Base-by-base conservation (phyloP, 2,797 vertebrate species). In the Halcyon badia region DNA sequence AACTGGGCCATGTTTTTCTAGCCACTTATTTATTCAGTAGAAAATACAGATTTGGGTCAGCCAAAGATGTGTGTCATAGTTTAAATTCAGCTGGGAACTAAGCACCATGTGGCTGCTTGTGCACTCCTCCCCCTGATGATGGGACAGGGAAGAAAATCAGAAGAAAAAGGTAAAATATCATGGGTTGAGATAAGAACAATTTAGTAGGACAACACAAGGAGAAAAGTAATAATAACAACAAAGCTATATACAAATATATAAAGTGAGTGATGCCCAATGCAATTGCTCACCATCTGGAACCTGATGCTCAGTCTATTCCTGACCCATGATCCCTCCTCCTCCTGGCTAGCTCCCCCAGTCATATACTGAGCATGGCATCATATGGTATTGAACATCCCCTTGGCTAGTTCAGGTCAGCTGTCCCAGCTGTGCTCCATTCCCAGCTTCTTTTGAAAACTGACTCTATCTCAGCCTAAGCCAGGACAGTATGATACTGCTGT, bases 31-130 rank as follows among this genome's bases (percentile, higher is more conserved):
- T 95, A 64, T 90, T 90, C 81, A 73, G 60, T 80, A 52, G 78
- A 73, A 82, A 82, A 85, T 70, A 91, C 44, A 87, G 71, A 66
- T 96, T 85, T 94, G 82, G 71, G 33, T 87, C 64, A 82, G 51
- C 37, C 48, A 76, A n/a, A 89, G 5, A 51, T 62, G 15, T 51
- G 33, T 69, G 33, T 30, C 19, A 19, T 51, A 35, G 46, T 19
- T 37, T 70, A 70, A 51, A 39, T 35, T 48, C 46, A 69, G 33
- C 33, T 37, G 46, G 46, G 13, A 51, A 39, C 33, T 37, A 37
- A 51, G 14, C 18, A 51, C 48, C 35, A 26, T 9, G 6, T 13
- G 24, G n/a, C n/a, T 31, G 13, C 44, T 28, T 4, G 5, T 21
- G 15, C 42, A 68, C 17, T 49, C 22, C 44, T 48, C n/a, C 37